These are phyloP conservation scores for Laticauda colubrina DNA, from an alignment of 2,113 vertebrate genomes.

Conservation along the genomic window DNA sequence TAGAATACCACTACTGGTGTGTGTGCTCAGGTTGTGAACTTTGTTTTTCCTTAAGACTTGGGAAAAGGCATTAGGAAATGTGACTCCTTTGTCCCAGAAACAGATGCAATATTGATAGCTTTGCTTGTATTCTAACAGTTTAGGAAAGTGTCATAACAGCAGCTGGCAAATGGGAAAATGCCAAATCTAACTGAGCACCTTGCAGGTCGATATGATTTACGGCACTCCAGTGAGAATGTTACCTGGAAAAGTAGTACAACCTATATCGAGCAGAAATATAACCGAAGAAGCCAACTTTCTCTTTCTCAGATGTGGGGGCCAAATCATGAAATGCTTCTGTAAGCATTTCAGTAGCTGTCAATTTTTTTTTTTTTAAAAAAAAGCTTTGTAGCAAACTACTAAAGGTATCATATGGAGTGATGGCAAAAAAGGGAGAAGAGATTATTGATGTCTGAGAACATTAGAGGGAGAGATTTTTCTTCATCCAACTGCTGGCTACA, in stretches of 20 bases:
- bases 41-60: constrained; percentile 25
- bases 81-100: constrained; percentile 5
- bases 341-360: constrained; percentile 3
- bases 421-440: constrained; percentile 1
- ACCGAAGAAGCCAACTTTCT: not conserved
- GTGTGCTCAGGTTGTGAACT: not conserved
- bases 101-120: constrained; percentile 12
- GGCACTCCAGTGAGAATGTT: not conserved
- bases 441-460: constrained; percentile 1
- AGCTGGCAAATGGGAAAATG: constrained; percentile 40
- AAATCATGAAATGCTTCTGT: constrained; percentile 30
- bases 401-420: not conserved
- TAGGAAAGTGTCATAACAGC: constrained; percentile 28
- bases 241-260: constrained; percentile 1
- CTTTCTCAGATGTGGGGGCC: not conserved
- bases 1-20: too few relatives aligned
- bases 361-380: constrained; percentile 29
- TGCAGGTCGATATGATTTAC: constrained; percentile 26
- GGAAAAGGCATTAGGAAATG: constrained; percentile 21
- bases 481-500: not conserved
- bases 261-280: constrained; percentile 9
- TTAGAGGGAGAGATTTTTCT: not conserved
- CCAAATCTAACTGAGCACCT: constrained; percentile 10
- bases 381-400: not conserved
- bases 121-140: constrained; percentile 29